Percentiles rank a stretch among this genome's conserved stretches.
Evolutionary conservation across 2,113 vertebrate species (phyloP).

Genomic region (Solea solea): DNA sequence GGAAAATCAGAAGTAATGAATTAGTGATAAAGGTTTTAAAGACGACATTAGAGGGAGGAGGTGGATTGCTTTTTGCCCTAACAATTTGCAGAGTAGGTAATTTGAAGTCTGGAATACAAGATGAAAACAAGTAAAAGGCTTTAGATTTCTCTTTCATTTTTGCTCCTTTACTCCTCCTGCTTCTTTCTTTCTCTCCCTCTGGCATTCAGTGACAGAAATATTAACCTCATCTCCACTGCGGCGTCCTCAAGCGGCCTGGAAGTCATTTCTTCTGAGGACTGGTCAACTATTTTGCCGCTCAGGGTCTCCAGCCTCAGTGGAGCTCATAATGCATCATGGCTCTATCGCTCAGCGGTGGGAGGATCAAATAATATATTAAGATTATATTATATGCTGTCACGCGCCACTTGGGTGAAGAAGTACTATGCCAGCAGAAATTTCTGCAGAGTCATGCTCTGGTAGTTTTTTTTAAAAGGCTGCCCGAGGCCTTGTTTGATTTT

Average conservation of each 20-base stretch:
- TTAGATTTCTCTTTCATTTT: slow-evolving; percentile 27
- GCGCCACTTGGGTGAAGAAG: slow-evolving; percentile 52
- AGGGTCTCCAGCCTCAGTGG: slow-evolving; percentile 40
- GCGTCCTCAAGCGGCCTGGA: slow-evolving; percentile 53
- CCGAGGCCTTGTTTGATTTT: slow-evolving; percentile 49
- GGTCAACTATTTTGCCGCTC: slow-evolving; percentile 54
- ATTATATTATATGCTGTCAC: slow-evolving; percentile 55
- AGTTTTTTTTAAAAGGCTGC: slow-evolving; percentile 7
- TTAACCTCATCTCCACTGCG: slow-evolving; percentile 32
- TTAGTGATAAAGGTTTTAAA: slow-evolving; percentile 70
- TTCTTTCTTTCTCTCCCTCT: slow-evolving; percentile 9
- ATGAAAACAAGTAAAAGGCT: slow-evolving; percentile 30
- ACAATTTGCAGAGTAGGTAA: slow-evolving; percentile 46
- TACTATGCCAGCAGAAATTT: slow-evolving; percentile 45
- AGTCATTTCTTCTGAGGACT: slow-evolving; percentile 39
- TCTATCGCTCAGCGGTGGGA: slow-evolving; percentile 37
- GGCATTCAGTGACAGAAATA: slow-evolving; percentile 37
- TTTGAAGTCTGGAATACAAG: slow-evolving; percentile 37
- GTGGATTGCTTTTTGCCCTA: slow-evolving; percentile 27
- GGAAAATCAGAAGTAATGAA: slow-evolving; percentile 68
- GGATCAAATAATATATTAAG: slow-evolving; percentile 69
- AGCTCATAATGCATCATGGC: slow-evolving; percentile 58
- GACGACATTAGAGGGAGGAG: slow-evolving; percentile 58
- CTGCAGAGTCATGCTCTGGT: slow-evolving; percentile 55
- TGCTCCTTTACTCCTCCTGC: slow-evolving; percentile 3